These are phyloP conservation scores for Cyprinodon variegatus DNA, from an alignment of 2,113 vertebrate species.

Conservation along the genomic window DNA sequence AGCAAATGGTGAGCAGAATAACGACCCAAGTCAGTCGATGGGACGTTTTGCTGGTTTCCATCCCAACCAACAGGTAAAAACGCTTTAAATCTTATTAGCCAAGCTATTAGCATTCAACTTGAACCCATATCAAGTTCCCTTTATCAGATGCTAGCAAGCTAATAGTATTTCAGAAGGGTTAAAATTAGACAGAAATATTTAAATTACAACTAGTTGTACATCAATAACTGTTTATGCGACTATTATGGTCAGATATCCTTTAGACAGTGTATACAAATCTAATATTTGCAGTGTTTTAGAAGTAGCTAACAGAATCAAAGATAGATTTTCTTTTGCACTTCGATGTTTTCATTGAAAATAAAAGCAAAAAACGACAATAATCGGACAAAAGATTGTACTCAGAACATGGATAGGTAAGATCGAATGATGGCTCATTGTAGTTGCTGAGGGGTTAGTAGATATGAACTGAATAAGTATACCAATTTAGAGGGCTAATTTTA, in stretches of 20 bases:
- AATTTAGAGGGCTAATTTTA: too few species aligned
- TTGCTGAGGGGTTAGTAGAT: too few species aligned
- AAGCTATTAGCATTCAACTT: neutral
- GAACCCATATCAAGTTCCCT: neutral
- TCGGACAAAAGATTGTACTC: neutral
- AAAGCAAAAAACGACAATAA: neutral
- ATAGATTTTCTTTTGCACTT: neutral
- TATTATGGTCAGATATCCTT: neutral
- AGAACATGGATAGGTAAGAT: neutral
- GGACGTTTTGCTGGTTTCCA: conserved; percentile 1
- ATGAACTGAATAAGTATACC: too few species aligned
- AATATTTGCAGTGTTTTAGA: neutral
- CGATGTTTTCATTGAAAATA: neutral
- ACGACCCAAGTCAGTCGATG: conserved; percentile 7
- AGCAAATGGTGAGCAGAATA: conserved; percentile 41
- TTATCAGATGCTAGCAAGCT: conserved; percentile 7
- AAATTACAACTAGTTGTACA: neutral
- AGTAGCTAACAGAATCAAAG: neutral
- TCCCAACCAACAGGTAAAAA: conserved; percentile 57
- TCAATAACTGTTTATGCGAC: neutral
- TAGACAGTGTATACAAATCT: neutral
- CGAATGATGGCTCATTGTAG: too few species aligned
- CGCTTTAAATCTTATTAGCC: neutral
- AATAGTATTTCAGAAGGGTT: neutral
- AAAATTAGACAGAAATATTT: neutral